Evolutionary conservation across 2,888 invertebrate genomes (phyloP), one percentile per base, ranked within the genome.

Genomic region (Diploptera punctata): DNA sequence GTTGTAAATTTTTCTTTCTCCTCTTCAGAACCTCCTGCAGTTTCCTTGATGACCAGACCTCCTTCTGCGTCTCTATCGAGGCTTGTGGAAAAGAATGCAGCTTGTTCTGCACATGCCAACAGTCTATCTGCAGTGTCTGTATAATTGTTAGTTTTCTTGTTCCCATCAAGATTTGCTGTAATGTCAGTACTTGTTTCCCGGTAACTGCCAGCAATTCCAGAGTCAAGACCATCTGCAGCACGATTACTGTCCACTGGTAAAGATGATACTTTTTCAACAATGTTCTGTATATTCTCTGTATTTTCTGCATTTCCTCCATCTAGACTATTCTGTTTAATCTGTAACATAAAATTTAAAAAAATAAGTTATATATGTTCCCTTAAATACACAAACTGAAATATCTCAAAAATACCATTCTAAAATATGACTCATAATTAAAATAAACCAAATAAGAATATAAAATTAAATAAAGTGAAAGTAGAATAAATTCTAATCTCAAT

Each of bases 311-410:
- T 81, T 19, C 82, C 81, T 10, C 78, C 79, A 78, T 80, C 81
- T 0, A 77, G 76, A 0, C 77, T 76, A 18, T 67, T 72, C 72
- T 81, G 80, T 73, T 80, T 82, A 26, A 81, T 80, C 81, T 82
- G 70, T 29, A 75, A 74, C 19, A 33, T 57, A 62, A 21, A 57
- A 3, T n/a, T 3, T 10, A 60, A 21, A 21, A 49, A 7, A 49
- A 49, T 49, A 5, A 49, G 4, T 49, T 4, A 49, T n/a, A 49
- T 13, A 38, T 13, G 5, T 38, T 9, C 38, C 2, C 19, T 3
- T 3, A 5, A 5, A 18, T n/a, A n/a, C n/a, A n/a, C n/a, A n/a
- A n/a, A 33, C 5, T 33, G 5, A 33, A 33, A 33, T 33, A 33
- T 33, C 33, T 33, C 33, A 33, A 33, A 5, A 10, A 7, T 33